Percentiles rank a stretch among this genome's conserved stretches.
These are phyloP conservation scores for Morinoia aosen DNA, from an alignment of 2,888 invertebrate species.

Conservation along the genomic window DNA sequence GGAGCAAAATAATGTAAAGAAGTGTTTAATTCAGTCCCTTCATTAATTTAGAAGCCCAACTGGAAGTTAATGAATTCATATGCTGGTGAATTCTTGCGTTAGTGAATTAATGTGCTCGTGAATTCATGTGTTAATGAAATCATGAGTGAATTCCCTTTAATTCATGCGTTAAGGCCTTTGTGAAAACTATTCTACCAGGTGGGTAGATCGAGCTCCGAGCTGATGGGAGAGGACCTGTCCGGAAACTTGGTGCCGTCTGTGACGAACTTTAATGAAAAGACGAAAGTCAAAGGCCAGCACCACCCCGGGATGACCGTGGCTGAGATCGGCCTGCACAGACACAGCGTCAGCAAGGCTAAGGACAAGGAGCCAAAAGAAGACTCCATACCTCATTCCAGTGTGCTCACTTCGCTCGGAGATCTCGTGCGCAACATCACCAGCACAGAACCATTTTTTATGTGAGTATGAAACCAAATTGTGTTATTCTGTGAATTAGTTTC, in stretches of 20 bases:
- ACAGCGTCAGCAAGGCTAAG: background rate
- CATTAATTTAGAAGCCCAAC: too few species aligned
- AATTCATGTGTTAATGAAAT: too few species aligned
- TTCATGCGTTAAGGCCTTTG: background rate
- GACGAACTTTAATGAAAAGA: constrained; percentile 13
- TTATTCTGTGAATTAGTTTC: constrained; percentile 4
- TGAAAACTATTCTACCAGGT: constrained; percentile 8
- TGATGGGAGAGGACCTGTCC: constrained; percentile 28
- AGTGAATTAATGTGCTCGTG: too few species aligned
- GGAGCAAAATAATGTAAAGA: too few species aligned
- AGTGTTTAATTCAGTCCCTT: too few species aligned
- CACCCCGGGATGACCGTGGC: constrained; percentile 34
- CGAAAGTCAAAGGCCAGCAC: constrained; percentile 33
- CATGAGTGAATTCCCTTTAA: too few species aligned
- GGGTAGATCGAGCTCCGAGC: constrained; percentile 28
- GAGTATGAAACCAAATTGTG: constrained; percentile 9
- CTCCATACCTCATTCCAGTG: constrained; percentile 29
- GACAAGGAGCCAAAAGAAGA: constrained; percentile 11
- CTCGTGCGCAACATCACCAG: constrained; percentile 57
- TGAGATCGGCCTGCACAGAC: constrained; percentile 25
- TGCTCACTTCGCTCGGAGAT: constrained; percentile 54
- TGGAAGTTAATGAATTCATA: too few species aligned
- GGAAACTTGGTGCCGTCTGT: constrained; percentile 49
- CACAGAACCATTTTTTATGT: constrained; percentile 57
- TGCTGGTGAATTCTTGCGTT: too few species aligned